These are phyloP conservation scores for Harpalus rufipes DNA, from an alignment of 2,888 invertebrate genomes.

Conservation along the genomic window DNA sequence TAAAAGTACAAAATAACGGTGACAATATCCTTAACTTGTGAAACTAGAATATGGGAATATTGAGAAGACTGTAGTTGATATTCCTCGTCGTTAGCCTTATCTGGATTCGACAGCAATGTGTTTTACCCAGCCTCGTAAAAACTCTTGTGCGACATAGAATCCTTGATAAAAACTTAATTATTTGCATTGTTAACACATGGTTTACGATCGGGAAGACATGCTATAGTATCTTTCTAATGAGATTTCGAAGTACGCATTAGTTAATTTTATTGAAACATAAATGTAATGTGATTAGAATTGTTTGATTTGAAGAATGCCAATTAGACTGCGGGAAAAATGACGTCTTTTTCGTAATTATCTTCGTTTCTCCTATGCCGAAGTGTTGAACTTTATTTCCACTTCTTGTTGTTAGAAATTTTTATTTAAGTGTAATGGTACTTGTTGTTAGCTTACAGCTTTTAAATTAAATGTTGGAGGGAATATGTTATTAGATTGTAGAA, in stretches of 20 bases:
- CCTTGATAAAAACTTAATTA: slow-evolving; percentile 4
- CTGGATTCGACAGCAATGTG: background rate
- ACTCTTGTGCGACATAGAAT: background rate
- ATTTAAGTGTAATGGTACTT: background rate
- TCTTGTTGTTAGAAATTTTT: background rate
- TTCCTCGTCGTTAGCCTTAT: background rate
- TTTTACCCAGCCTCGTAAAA: background rate
- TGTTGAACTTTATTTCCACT: background rate
- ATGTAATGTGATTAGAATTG: slow-evolving; percentile 3
- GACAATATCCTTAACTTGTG: background rate
- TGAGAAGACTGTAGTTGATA: background rate
- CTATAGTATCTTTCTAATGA: slow-evolving; percentile 6
- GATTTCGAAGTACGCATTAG: slow-evolving; percentile 5
- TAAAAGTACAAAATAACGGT: background rate
- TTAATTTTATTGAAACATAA: slow-evolving; percentile 7
- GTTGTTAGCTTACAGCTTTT: background rate
- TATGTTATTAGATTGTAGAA: background rate
- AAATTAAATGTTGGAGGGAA: background rate
- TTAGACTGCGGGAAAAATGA: background rate
- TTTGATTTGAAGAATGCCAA: background rate
- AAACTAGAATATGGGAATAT: slow-evolving; percentile 3
- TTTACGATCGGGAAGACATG: slow-evolving; percentile 5
- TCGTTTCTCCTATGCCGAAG: background rate
- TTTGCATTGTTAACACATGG: slow-evolving; percentile 2
- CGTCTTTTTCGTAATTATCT: background rate